Evolutionary conservation across 1,140 invertebrate species (phyloP).

Genomic region (Dendrolimus kikuchii): DNA sequence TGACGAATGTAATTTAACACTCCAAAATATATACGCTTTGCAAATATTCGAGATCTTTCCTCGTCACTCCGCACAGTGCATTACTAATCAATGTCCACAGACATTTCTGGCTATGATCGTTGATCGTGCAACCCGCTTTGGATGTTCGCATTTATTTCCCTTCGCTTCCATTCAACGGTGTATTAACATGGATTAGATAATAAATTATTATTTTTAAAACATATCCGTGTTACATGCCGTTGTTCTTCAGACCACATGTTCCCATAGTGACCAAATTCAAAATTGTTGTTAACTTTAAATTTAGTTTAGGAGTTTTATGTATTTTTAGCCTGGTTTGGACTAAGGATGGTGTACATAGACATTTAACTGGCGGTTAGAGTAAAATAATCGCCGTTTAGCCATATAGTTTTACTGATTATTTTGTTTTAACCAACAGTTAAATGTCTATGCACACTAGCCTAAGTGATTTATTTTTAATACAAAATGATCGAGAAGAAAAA

Average conservation of each 20-base stretch:
- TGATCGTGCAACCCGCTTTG: slow-evolving; percentile 13
- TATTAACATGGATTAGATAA: neutral
- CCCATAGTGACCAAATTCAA: slow-evolving; percentile 26
- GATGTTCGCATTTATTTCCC: slow-evolving; percentile 17
- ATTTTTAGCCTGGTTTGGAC: neutral
- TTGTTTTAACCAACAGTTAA: no score
- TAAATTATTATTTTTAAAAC: neutral
- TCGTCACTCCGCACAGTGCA: no score
- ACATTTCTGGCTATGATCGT: slow-evolving; percentile 3
- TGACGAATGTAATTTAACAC: no score
- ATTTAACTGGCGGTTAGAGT: no score
- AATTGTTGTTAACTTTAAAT: slow-evolving; percentile 1
- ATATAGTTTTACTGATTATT: no score
- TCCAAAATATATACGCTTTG: no score
- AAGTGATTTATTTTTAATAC: no score
- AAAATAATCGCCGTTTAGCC: no score
- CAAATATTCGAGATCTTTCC: no score
- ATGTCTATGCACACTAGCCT: no score
- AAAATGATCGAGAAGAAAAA: no score
- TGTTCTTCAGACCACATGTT: slow-evolving; percentile 44
- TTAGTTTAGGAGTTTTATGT: neutral
- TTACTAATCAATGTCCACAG: no score
- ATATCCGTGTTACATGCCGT: neutral
- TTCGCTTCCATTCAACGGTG: slow-evolving; percentile 2
- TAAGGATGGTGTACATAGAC: neutral